Base-by-base conservation (phyloP, 2,888 invertebrate species). In the Julus scandinavius region DNA sequence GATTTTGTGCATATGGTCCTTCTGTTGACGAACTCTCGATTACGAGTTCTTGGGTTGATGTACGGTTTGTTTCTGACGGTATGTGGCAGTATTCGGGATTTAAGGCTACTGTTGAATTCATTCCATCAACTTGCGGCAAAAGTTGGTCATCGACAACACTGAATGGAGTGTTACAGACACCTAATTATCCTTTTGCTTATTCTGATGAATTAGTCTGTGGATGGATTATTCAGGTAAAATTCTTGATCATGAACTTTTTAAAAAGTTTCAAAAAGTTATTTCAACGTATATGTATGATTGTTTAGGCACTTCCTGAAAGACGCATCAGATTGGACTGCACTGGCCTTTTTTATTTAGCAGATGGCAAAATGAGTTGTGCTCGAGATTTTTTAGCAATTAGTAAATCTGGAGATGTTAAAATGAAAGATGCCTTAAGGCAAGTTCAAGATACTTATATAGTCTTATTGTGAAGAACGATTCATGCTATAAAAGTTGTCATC, bases 141-240 rank as follows among this genome's bases (percentile, higher is more conserved):
- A 40, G 17, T 63, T 87, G 63, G 80, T 63, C 72, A 0, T n/a
- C 63, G 3, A 20, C 72, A 40, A 50, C 50, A 9, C n/a, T 5
- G n/a, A 17, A 41, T 45, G 87, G 87, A 9, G 15, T 80, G n/a
- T 80, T 87, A 15, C 40, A 7, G n/a, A 80, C 87, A 7, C 87
- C 87, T 6, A 87, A 80, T 80, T 87, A 87, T n/a, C 87, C 87
- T n/a, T 87, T 87, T 38, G n/a, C 87, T 20, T 72, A 87, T 29
- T 40, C 87, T 6, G 6, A 40, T 11, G 49, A 87, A 15, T 38
- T 50, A 9, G 80, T 87, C 15, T 87, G 87, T 15, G 87, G 87
- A 9, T 87, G 87, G 87, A 49, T 87, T 15, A 87, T 87, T 63
- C 72, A 87, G 87, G 87, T 87, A 41, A 40, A 11, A 29, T 7